Conservation (phyloP, 1,140 invertebrate genomes). For the Pygmarrhopalites habei region DNA sequence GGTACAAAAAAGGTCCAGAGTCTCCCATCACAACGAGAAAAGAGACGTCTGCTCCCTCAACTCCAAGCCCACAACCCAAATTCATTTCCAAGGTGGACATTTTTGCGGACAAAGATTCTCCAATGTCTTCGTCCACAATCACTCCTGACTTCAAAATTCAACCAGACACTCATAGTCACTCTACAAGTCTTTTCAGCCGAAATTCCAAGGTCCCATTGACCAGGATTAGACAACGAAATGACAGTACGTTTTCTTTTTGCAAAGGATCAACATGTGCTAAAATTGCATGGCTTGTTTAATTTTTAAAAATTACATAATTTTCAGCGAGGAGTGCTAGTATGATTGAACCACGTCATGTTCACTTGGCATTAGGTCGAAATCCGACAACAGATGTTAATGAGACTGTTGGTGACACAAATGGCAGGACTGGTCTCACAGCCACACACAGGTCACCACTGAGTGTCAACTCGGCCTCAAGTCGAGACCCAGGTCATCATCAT, state of each 20-base stretch:
- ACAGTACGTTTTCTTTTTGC: no score
- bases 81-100: conserved; percentile 36
- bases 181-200: background rate
- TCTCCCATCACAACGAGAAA: conserved; percentile 35
- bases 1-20: conserved; percentile 68
- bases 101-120: background rate
- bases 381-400: background rate
- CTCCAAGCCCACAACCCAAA: conserved; percentile 16
- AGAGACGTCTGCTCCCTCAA: conserved; percentile 5
- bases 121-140: background rate
- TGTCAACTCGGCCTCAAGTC: background rate
- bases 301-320: no score
- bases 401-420: no score
- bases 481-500: background rate
- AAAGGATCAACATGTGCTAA: no score
- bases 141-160: no score
- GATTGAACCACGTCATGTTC: conserved; percentile 33
- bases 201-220: background rate
- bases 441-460: no score
- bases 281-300: no score
- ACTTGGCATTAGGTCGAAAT: conserved; percentile 22
- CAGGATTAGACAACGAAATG: conserved; percentile 9
- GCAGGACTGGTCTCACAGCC: no score
- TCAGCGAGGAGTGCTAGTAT: conserved; percentile 28
- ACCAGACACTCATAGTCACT: no score